Conservation (phyloP, 2,888 invertebrate species). For the Ecliptopera silaceata region DNA sequence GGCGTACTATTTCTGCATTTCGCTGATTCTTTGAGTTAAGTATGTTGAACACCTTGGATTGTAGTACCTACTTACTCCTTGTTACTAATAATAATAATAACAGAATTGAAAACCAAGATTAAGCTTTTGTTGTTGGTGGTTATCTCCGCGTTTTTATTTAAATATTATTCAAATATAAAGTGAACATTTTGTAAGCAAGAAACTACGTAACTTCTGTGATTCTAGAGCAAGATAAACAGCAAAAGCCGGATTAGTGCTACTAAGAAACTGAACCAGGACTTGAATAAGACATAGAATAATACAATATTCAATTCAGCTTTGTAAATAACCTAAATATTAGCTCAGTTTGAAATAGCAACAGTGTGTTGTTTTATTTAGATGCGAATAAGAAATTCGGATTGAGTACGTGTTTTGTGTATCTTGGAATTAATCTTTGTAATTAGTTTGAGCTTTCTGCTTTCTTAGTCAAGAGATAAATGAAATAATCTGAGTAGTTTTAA, state of each 20-base stretch:
- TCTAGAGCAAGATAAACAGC: constrained; percentile 76
- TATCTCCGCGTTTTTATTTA: too few relatives aligned
- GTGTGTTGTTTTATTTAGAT: constrained; percentile 28
- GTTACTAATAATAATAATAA: too few relatives aligned
- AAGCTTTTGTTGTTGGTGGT: too few relatives aligned
- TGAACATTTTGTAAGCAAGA: background rate
- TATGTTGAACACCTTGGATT: too few relatives aligned
- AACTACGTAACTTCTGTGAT: constrained; percentile 3
- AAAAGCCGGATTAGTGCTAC: constrained; percentile 72
- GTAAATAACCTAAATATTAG: constrained; percentile 58
- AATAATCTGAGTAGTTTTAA: too few relatives aligned
- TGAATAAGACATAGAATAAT: constrained; percentile 44
- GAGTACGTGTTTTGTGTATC: background rate
- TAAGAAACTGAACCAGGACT: constrained; percentile 60
- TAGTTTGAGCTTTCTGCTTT: too few relatives aligned
- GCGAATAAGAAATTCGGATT: constrained; percentile 25
- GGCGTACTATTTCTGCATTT: too few relatives aligned
- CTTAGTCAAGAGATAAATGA: too few relatives aligned
- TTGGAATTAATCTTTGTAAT: background rate
- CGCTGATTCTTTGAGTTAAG: too few relatives aligned
- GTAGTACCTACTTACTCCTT: too few relatives aligned
- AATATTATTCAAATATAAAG: background rate
- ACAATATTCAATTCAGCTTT: constrained; percentile 53
- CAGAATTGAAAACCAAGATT: too few relatives aligned
- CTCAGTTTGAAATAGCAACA: constrained; percentile 21